phyloP scores from a whole-genome alignment of 2,797 vertebrate species.

The Scolopax bukidnonensis region DNA sequence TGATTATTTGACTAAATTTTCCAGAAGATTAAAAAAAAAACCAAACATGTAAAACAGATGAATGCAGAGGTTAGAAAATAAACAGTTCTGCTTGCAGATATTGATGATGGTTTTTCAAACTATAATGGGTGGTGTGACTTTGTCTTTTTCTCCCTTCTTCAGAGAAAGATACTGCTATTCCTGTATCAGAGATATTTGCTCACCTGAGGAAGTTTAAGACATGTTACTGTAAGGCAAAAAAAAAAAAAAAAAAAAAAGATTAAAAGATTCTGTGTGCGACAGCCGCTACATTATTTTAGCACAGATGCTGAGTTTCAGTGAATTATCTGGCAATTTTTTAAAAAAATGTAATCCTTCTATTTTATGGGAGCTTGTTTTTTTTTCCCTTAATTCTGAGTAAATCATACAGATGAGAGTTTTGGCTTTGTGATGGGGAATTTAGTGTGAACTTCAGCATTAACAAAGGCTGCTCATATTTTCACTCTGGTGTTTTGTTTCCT shows the following conservation, averaged over 20 bases:
- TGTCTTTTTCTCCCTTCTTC: background rate
- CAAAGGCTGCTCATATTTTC: background rate
- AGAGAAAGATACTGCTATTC: background rate
- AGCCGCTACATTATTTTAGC: background rate
- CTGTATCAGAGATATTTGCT: background rate
- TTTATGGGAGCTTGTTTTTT: background rate
- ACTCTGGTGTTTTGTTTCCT: background rate
- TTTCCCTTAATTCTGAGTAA: background rate
- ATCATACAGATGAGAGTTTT: background rate
- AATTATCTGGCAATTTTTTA: background rate
- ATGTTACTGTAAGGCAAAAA: accelerated
- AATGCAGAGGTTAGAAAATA: background rate
- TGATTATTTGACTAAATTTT: background rate
- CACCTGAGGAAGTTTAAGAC: background rate
- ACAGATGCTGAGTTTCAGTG: background rate
- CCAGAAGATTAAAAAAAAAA: background rate
- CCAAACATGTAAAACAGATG: background rate
- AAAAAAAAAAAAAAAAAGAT: background rate
- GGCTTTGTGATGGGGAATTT: background rate
- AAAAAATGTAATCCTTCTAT: background rate
- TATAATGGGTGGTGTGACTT: background rate
- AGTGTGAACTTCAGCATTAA: background rate
- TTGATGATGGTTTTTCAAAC: background rate
- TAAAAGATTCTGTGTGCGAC: background rate
- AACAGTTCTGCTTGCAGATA: background rate